Evolutionary conservation across 2,888 invertebrate genomes (phyloP).

Genomic region (Cantharis lateralis): DNA sequence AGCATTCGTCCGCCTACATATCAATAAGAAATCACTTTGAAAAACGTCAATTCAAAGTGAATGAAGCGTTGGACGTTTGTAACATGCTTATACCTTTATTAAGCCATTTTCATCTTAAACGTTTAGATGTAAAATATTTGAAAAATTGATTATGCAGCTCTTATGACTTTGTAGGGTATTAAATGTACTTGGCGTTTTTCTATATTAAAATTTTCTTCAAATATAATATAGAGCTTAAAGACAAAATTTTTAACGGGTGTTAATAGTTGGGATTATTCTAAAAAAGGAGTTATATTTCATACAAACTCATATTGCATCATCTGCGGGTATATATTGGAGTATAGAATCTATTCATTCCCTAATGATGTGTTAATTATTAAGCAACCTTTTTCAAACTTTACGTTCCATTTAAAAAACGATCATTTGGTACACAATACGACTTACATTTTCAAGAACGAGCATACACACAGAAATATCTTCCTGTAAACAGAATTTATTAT

Average conservation of each 20-base stretch:
- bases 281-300: not conserved
- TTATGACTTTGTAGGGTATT: constrained; percentile 16
- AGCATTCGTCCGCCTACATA: constrained; percentile 9
- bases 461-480: not conserved
- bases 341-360: constrained; percentile 24
- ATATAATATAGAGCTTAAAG: not conserved
- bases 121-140: constrained; percentile 50
- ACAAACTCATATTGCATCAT: constrained; percentile 7
- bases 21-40: constrained; percentile 10
- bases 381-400: constrained; percentile 11
- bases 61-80: constrained; percentile 35
- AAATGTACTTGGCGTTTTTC: constrained; percentile 1
- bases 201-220: constrained; percentile 11
- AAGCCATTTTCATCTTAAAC: constrained; percentile 50
- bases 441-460: constrained; percentile 1
- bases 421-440: constrained; percentile 5
- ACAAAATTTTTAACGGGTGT: constrained; percentile 2
- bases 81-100: constrained; percentile 51
- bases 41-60: not conserved
- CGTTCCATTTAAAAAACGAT: constrained; percentile 19
- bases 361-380: constrained; percentile 32
- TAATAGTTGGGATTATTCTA: not conserved
- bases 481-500: not conserved
- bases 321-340: constrained; percentile 19
- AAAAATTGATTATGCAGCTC: constrained; percentile 51